phyloP scores from a whole-genome alignment of 2,888 invertebrate species.

The Arge pagana region DNA sequence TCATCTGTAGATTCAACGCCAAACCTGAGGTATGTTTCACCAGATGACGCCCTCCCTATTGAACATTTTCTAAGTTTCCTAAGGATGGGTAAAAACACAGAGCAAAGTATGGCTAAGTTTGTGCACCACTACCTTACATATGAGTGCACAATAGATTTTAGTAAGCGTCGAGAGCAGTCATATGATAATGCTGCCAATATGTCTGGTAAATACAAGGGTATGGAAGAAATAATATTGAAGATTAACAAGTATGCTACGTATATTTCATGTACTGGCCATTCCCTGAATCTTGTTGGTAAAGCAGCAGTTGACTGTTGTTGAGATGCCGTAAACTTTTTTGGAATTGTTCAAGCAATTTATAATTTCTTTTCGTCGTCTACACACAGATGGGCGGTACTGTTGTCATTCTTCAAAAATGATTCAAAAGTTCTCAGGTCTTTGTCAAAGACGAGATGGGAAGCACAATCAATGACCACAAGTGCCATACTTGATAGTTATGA shows the following conservation, averaged over 20 bases:
- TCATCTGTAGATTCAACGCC: slow-evolving; percentile 38
- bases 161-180: slow-evolving; percentile 34
- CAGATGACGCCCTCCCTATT: slow-evolving; percentile 33
- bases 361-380: slow-evolving; percentile 32
- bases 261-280: slow-evolving; percentile 32
- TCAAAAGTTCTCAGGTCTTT: no score
- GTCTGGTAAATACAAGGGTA: slow-evolving; percentile 36
- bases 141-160: slow-evolving; percentile 29
- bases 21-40: slow-evolving; percentile 34
- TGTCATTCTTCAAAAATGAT: neutral
- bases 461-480: no score
- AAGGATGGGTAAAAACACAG: slow-evolving; percentile 28
- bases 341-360: slow-evolving; percentile 33
- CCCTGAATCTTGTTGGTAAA: slow-evolving; percentile 35
- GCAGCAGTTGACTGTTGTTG: slow-evolving; percentile 33
- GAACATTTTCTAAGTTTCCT: slow-evolving; percentile 38
- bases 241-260: slow-evolving; percentile 32
- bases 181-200: slow-evolving; percentile 38
- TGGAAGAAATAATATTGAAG: slow-evolving; percentile 33
- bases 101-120: slow-evolving; percentile 28
- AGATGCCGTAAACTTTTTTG: slow-evolving; percentile 33
- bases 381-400: slow-evolving; percentile 23
- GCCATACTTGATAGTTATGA: no score
- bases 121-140: slow-evolving; percentile 31
- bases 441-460: no score